A percentile compares a stretch with the other conserved stretches of the same genome.
phyloP scores from a whole-genome alignment of 2,113 vertebrate species.

The Onychostoma macrolepis region DNA sequence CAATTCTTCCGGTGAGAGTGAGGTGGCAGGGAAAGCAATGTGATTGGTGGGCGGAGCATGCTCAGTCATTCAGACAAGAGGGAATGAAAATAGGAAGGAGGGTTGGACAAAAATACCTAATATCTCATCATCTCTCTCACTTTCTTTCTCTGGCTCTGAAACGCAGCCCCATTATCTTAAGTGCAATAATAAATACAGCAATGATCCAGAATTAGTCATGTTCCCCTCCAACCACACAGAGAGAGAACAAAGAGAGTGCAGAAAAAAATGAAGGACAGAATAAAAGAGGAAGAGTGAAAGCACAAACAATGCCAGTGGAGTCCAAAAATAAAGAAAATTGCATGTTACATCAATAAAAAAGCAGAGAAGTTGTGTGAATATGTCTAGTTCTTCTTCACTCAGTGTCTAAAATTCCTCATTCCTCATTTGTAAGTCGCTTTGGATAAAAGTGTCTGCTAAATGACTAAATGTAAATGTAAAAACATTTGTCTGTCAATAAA shows the following conservation, averaged over 20 bases:
- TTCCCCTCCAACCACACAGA: constrained; percentile 8
- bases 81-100: constrained; percentile 10
- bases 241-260: constrained; percentile 16
- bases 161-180: constrained; percentile 67
- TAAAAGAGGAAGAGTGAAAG: constrained; percentile 41
- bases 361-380: not conserved
- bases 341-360: not conserved
- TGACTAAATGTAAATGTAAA: too few relatives aligned
- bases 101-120: constrained; percentile 30
- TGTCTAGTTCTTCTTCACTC: not conserved
- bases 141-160: constrained; percentile 46
- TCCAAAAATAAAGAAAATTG: not conserved
- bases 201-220: constrained; percentile 64
- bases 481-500: not conserved
- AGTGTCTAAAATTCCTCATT: too few relatives aligned
- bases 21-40: constrained; percentile 21
- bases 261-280: constrained; percentile 2
- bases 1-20: constrained; percentile 42
- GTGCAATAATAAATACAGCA: constrained; percentile 69
- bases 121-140: constrained; percentile 54
- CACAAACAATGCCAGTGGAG: not conserved
- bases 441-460: too few relatives aligned
- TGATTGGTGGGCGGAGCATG: constrained; percentile 25
- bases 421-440: too few relatives aligned
- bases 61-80: constrained; percentile 1